Conservation (phyloP, 1,140 invertebrate genomes). For the Heterodera schachtii region DNA sequence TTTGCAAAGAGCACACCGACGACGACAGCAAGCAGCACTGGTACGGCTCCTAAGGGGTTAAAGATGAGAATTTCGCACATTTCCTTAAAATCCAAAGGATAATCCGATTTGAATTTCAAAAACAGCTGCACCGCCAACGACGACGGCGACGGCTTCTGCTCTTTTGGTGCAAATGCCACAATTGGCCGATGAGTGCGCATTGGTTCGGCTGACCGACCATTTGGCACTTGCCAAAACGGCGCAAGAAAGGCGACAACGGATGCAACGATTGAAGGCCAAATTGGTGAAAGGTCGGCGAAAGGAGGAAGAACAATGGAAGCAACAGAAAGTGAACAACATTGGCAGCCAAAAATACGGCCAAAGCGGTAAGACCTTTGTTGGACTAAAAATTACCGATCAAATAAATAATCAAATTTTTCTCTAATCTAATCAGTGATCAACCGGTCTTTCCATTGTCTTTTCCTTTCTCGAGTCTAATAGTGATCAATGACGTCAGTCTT, state of each 20-base stretch:
- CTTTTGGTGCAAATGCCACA: slow-evolving; percentile 3
- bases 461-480: no score
- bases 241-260: neutral
- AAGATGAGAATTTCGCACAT: neutral
- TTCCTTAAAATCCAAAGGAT: neutral
- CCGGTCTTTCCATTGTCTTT: no score
- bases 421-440: no score
- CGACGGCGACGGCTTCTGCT: slow-evolving; percentile 32
- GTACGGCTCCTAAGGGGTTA: neutral
- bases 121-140: slow-evolving; percentile 6
- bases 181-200: neutral
- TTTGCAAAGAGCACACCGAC: neutral
- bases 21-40: neutral
- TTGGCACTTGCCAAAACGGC: neutral
- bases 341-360: neutral
- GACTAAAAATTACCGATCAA: neutral
- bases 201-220: neutral
- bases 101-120: neutral
- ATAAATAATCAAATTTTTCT: neutral
- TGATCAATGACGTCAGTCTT: no score
- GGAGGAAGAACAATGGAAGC: neutral
- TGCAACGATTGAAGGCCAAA: neutral
- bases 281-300: neutral
- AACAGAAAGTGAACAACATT: neutral
- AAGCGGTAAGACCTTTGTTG: neutral